Percentiles rank a stretch among this genome's conserved stretches.
phyloP scores from a whole-genome alignment of 2,113 vertebrate genomes.

The Clarias batrachus region DNA sequence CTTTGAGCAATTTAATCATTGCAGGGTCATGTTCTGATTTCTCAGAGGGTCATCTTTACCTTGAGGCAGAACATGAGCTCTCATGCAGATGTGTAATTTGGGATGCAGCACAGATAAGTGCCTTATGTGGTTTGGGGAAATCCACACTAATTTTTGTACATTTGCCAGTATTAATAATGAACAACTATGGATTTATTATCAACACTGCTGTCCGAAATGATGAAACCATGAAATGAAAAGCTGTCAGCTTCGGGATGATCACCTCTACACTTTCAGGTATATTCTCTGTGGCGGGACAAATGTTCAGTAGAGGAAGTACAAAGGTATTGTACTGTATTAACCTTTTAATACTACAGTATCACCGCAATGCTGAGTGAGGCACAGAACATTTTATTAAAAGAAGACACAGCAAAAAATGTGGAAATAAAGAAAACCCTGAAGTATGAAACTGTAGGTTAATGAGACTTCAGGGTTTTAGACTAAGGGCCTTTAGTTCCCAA shows the following conservation, averaged over 20 bases:
- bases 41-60: slow-evolving; percentile 8
- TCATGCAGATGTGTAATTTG: slow-evolving; percentile 3
- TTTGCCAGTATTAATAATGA: slow-evolving; percentile 10
- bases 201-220: not conserved
- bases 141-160: slow-evolving; percentile 8
- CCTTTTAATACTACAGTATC: not conserved
- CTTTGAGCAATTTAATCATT: slow-evolving; percentile 17
- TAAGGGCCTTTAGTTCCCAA: slow-evolving; percentile 48
- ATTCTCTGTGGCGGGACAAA: not conserved
- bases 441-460: slow-evolving; percentile 43
- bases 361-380: slow-evolving; percentile 11
- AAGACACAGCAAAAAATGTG: slow-evolving; percentile 14
- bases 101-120: not conserved
- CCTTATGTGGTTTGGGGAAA: slow-evolving; percentile 1
- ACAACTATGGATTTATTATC: not conserved
- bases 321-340: slow-evolving; percentile 7
- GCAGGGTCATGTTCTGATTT: slow-evolving; percentile 7
- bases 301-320: not conserved
- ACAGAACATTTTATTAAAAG: slow-evolving; percentile 7
- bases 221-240: not conserved
- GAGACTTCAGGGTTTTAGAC: slow-evolving; percentile 39
- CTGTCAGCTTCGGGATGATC: not conserved
- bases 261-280: not conserved
- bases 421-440: slow-evolving; percentile 23
- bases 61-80: slow-evolving; percentile 13